phyloP scores from a whole-genome alignment of 1,140 invertebrate genomes.

The Hestina assimilis region DNA sequence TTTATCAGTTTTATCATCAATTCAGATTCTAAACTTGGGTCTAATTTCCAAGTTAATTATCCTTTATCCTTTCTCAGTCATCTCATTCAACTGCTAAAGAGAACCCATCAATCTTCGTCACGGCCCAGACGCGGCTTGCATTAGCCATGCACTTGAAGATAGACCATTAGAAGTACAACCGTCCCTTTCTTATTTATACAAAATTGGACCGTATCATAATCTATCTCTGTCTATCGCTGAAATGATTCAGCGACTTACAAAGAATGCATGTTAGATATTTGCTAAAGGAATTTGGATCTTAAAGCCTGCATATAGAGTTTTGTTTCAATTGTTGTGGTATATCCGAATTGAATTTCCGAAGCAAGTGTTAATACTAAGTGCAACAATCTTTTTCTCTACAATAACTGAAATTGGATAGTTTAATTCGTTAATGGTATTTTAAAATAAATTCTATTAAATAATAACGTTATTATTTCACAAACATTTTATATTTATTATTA shows the following conservation, averaged over 20 bases:
- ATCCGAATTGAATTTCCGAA: slow-evolving; percentile 61
- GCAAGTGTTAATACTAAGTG: slow-evolving; percentile 57
- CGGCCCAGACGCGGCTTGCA: slow-evolving; percentile 52
- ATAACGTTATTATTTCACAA: not conserved
- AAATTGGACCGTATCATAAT: slow-evolving; percentile 16
- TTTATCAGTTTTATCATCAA: slow-evolving; percentile 14
- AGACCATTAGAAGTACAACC: slow-evolving; percentile 27
- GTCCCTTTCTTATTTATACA: slow-evolving; percentile 37
- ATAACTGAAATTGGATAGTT: slow-evolving; percentile 46
- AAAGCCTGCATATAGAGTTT: slow-evolving; percentile 18
- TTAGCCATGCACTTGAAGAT: slow-evolving; percentile 49
- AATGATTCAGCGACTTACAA: slow-evolving; percentile 59
- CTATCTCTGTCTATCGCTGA: slow-evolving; percentile 47
- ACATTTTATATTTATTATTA: not conserved
- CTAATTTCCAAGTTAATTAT: slow-evolving; percentile 38
- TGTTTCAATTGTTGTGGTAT: slow-evolving; percentile 15
- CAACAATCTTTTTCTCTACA: slow-evolving; percentile 58
- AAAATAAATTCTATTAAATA: not conserved
- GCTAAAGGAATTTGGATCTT: slow-evolving; percentile 28
- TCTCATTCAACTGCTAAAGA: slow-evolving; percentile 64
- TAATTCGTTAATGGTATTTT: slow-evolving; percentile 29
- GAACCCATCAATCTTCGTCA: slow-evolving; percentile 71
- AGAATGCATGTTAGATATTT: slow-evolving; percentile 43
- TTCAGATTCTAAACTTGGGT: slow-evolving; percentile 32
- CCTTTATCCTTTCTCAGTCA: slow-evolving; percentile 43